Base-by-base conservation (phyloP, 2,113 vertebrate species). In the Gymnorhina tibicen region DNA sequence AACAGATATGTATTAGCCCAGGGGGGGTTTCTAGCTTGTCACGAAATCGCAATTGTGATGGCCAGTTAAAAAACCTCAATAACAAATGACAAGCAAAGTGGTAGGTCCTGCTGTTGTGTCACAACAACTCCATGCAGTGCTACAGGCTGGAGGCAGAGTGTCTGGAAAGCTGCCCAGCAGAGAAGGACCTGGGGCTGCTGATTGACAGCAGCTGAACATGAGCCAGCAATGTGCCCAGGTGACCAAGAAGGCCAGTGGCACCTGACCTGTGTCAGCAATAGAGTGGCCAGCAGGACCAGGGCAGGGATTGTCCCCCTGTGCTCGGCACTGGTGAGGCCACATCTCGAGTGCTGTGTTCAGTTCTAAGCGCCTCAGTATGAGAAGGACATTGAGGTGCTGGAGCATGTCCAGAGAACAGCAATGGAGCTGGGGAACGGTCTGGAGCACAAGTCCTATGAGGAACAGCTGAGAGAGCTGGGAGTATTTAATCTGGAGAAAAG, bases 341-440 rank as follows among this genome's bases (percentile, higher is more conserved):
- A 53, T 13, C 21, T 27, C 0, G 1, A 53, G 21, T 37, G 0
- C 39, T 46, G 9, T 63, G 47, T 37, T 10, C n/a, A 11, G 13
- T 46, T 53, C 22, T 18, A 14, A 4, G 37, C 8, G 20, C 3
- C 6, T 17, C 37, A 17, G 4, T 32, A 9, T 4, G 32, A 10
- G 21, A 58, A 42, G 21, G 62, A 42, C 9, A 26, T 9, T 44
- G 13, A 32, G 9, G 26, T 1, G 13, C 13, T 42, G 62, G 16
- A 35, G 16, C 4, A 2, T 4, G 0, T 49, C 8, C 32, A 16
- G 21, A 42, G 12, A 35, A 24, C 1, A 5, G 32, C 37, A 85
- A 2, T 1, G 12, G 33, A 55, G 17, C 14, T 46, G 28, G 11
- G 9, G 49, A 37, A 12, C 11, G 9, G 5, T 46, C 9, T 64